Evolutionary conservation across 1,140 invertebrate genomes (phyloP), one percentile per base, ranked within the genome.

Genomic region (Aphaenogaster floridana): DNA sequence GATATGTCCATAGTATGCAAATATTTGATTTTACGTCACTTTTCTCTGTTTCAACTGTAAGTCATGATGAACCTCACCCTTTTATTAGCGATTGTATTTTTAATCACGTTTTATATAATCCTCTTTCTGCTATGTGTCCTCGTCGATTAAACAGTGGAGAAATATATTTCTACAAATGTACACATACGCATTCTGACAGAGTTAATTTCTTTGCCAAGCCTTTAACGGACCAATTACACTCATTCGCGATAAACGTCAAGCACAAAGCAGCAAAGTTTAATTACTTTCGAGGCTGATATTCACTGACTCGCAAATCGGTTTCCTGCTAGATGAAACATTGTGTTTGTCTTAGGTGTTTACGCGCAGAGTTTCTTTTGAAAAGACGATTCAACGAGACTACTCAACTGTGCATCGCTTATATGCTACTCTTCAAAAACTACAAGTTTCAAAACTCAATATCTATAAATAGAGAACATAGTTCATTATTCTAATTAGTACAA

Each of bases 201-300:
- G 42, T 74, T 74, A 45, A 83, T 83, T 83, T 83, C 80, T 83
- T 83, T 66, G 42, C 28, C 28, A 57, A 45, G 39, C 68, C 45
- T 74, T 83, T 57, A 59, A 28, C 39, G 21, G 68, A 48, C 28
- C 39, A 61, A 72, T 83, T 83, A 72, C 39, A 83, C 11, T 83
- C 52, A 48, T 74, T 28, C 68, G 11, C 39, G 52, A 72, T 83
- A 48, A 83, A 83, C 28, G 54, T 48, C 39, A 39, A 42, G 68
- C 68, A 83, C 52, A 83, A 83, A 83, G 68, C 80, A 83, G 42
- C 6, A 45, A 83, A 83, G 68, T 83, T 83, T 83, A 83, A 83
- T 83, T 83, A 83, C 68, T 83, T 34, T 42, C 28, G 28, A 61
- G 54, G 9, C 66, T 15, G 52, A 83, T 81, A 81, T n/a, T 72